These are phyloP conservation scores for Apodemus agrarius DNA, from an alignment of 2,797 vertebrate genomes.

Conservation along the genomic window DNA sequence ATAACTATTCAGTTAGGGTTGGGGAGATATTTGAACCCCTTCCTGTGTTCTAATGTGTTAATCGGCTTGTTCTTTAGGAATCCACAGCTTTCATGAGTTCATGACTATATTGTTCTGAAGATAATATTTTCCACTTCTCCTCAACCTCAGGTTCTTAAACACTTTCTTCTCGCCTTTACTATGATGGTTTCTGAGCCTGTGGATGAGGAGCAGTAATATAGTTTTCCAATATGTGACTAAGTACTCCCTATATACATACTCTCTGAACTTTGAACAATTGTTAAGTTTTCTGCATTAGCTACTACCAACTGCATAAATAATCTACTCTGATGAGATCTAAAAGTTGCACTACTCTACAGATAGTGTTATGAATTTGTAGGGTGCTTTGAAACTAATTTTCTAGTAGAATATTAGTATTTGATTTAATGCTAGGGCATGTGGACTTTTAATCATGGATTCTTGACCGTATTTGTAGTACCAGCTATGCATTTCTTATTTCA, in stretches of 20 bases:
- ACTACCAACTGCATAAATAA: neutral
- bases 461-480: no score
- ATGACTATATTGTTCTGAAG: neutral
- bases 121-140: neutral
- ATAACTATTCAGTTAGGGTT: neutral
- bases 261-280: neutral
- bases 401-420: neutral
- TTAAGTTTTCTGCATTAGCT: neutral
- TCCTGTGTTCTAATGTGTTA: neutral
- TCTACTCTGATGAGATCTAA: neutral
- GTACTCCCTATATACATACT: neutral
- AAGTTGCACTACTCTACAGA: neutral
- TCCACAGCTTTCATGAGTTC: neutral
- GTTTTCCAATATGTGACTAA: neutral
- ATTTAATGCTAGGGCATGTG: neutral
- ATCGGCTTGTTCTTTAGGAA: neutral
- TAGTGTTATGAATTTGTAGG: neutral
- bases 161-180: neutral
- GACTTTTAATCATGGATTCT: neutral
- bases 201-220: neutral
- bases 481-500: neutral
- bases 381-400: neutral
- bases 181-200: no score
- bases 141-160: neutral
- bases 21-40: neutral